A percentile compares a stretch with the other conserved stretches of the same genome.
These are phyloP conservation scores for Notothenia rossii DNA, from an alignment of 2,113 vertebrate species.

Conservation along the genomic window DNA sequence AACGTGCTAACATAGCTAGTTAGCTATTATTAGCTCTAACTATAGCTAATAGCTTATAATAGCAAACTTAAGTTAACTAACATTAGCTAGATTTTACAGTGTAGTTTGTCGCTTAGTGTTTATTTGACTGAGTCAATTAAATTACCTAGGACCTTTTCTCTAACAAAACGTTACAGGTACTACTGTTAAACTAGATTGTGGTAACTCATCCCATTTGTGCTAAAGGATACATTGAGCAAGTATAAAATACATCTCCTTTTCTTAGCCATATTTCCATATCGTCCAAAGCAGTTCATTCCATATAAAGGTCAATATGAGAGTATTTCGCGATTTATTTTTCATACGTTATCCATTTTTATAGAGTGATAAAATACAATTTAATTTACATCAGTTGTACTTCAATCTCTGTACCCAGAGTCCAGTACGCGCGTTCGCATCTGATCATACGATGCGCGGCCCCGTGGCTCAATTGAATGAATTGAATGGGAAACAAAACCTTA, in stretches of 20 bases:
- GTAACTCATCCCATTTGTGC: too few species aligned
- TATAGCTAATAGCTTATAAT: too few species aligned
- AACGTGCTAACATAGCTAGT: too few species aligned
- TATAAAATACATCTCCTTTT: neutral
- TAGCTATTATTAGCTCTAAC: too few species aligned
- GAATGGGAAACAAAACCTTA: slow-evolving; percentile 24
- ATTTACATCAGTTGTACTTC: neutral
- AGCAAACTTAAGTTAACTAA: too few species aligned
- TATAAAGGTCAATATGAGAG: neutral
- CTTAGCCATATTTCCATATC: neutral
- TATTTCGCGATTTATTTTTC: neutral
- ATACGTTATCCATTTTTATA: neutral
- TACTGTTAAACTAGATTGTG: too few species aligned
- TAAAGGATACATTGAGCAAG: too few species aligned
- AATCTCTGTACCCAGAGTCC: neutral
- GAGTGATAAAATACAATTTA: neutral
- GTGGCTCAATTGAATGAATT: neutral
- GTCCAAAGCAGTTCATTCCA: neutral
- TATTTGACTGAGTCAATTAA: too few species aligned
- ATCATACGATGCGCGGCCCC: slow-evolving; percentile 37
- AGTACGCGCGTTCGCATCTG: slow-evolving; percentile 32
- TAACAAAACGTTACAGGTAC: too few species aligned
- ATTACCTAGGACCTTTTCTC: too few species aligned
- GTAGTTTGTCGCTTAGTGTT: too few species aligned
- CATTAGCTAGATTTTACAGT: too few species aligned